Percentiles rank a stretch among this genome's conserved stretches.
Evolutionary conservation across 2,113 vertebrate genomes (phyloP).

Genomic region (Microtus ochrogaster): DNA sequence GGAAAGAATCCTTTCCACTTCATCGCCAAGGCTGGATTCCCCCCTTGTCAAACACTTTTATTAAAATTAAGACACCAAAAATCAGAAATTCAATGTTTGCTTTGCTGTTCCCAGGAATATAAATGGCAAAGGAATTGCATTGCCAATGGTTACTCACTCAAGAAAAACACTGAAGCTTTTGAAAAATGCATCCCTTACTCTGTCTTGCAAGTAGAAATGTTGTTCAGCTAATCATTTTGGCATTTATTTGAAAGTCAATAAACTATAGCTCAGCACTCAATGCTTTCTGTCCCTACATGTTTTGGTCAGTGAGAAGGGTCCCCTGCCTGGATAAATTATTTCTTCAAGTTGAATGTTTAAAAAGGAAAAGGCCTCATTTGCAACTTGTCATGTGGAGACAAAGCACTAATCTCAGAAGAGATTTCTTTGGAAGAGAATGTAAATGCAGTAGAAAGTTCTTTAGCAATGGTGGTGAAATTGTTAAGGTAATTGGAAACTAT

Average conservation of each 20-base stretch:
- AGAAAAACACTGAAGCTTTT: conserved; percentile 24
- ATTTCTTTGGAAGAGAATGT: conserved; percentile 68
- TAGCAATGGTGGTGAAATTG: conserved; percentile 4
- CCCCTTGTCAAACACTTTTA: conserved; percentile 44
- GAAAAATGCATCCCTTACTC: conserved; percentile 57
- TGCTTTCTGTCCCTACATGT: conserved; percentile 17
- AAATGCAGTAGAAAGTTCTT: conserved; percentile 46
- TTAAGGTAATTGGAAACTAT: conserved; percentile 57
- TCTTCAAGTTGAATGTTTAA: conserved; percentile 41
- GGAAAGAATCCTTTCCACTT: conserved; percentile 18
- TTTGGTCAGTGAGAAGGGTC: conserved; percentile 46
- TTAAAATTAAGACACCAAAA: conserved; percentile 56
- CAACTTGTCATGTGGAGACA: conserved; percentile 76
- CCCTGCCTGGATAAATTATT: conserved; percentile 64
- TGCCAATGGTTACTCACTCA: conserved; percentile 21
- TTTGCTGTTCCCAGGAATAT: neutral
- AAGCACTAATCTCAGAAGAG: conserved; percentile 65
- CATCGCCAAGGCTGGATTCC: neutral
- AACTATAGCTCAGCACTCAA: neutral
- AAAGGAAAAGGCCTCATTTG: conserved; percentile 74
- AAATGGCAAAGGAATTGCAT: conserved; percentile 44
- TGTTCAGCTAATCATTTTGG: conserved; percentile 62
- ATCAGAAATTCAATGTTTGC: conserved; percentile 24
- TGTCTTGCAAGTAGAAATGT: conserved; percentile 19
- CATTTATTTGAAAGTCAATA: conserved; percentile 76